A percentile compares a stretch with the other conserved stretches of the same genome.
These are phyloP conservation scores for Dolomedes plantarius DNA, from an alignment of 2,888 invertebrate species.

Conservation along the genomic window DNA sequence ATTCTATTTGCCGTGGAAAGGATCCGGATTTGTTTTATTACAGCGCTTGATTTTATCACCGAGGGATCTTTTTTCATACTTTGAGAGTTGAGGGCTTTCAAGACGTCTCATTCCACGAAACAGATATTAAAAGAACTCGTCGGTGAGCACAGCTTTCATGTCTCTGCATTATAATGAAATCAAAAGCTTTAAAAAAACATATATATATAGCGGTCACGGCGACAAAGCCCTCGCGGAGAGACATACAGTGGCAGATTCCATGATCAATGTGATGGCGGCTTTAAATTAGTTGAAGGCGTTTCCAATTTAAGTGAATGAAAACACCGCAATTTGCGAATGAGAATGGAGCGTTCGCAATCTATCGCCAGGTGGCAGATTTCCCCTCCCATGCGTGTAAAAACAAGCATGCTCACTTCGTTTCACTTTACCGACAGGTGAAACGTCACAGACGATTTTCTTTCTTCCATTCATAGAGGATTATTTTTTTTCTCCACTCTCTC, in stretches of 20 bases:
- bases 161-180: neutral
- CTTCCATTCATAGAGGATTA: neutral
- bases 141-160: neutral
- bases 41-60: no score
- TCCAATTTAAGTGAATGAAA: conserved; percentile 16
- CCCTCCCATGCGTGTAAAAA: conserved; percentile 23
- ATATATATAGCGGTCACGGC: neutral
- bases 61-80: no score
- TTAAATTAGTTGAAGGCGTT: conserved; percentile 18
- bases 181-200: neutral
- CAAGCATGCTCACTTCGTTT: conserved; percentile 13
- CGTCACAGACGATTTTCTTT: neutral
- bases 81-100: no score
- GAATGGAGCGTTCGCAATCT: neutral
- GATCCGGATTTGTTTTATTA: no score
- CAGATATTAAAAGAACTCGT: neutral
- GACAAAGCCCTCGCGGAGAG: neutral
- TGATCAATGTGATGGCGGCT: conserved; percentile 15
- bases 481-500: neutral
- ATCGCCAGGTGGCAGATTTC: conserved; percentile 18
- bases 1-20: no score
- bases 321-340: conserved; percentile 10
- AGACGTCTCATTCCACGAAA: no score
- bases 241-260: conserved; percentile 5
- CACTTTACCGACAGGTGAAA: conserved; percentile 7